phyloP scores from a whole-genome alignment of 2,113 vertebrate species.

The Corythaeola cristata region DNA sequence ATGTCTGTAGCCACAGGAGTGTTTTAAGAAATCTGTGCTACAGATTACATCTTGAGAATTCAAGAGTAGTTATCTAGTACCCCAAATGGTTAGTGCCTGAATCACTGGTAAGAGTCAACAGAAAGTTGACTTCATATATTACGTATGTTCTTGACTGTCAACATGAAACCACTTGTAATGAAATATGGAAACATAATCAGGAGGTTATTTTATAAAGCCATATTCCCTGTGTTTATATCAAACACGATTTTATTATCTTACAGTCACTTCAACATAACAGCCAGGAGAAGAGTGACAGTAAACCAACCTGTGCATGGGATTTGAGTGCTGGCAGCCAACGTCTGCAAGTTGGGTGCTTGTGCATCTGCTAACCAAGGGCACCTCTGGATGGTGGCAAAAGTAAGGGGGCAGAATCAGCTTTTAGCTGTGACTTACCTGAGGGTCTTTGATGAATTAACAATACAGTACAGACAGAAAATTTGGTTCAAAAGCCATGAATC shows the following conservation, averaged over 20 bases:
- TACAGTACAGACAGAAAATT: neutral
- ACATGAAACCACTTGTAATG: neutral
- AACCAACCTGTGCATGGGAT: neutral
- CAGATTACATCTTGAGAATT: neutral
- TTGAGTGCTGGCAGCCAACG: neutral
- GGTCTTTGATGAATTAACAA: neutral
- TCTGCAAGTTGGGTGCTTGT: fast-evolving
- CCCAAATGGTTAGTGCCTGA: neutral
- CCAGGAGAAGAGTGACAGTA: neutral
- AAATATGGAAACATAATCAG: neutral
- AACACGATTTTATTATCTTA: neutral
- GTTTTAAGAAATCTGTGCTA: neutral
- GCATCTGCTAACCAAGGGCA: neutral
- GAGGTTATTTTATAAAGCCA: neutral
- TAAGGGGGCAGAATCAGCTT: neutral
- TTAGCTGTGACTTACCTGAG: neutral
- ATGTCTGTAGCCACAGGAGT: neutral
- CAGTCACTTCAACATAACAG: neutral
- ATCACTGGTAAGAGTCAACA: neutral
- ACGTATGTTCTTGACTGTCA: neutral
- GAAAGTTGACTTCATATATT: neutral
- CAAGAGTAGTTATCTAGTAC: neutral
- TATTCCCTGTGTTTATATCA: neutral
- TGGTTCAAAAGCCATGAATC: neutral
- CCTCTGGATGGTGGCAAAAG: neutral